Base-by-base conservation (phyloP, 2,797 vertebrate species). In the Chelidonichthys spinosus region DNA sequence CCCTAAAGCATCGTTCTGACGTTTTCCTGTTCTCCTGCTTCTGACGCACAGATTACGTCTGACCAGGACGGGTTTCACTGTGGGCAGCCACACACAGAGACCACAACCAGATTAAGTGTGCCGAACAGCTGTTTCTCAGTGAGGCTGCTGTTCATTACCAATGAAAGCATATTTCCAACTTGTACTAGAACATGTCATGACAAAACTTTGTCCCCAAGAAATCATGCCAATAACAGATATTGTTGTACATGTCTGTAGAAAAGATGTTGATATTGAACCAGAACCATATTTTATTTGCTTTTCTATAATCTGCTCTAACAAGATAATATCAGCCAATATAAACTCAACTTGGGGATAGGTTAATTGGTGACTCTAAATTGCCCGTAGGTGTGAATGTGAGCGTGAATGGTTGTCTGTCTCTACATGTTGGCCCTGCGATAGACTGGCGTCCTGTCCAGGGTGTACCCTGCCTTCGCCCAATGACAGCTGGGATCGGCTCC, bases 21-120 rank as follows among this genome's bases (percentile, higher is more conserved):
- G 13, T 39, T 56, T 42, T n/a, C 25, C 9, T 33, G 36, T 17
- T 17, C 36, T 63, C 2, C 33, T 59, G 33, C 63, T 42, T 56
- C n/a, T 62, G 50, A 50, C 36, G 18, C 63, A 72, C 18, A 49
- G 15, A 36, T 67, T 42, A 50, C 44, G 11, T 52, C 33, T 17
- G 6, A 58, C 15, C 36, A 7, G 32, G 37, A 33, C 3, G 44
- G 44, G 11, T 35, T 32, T 44, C 63, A 6, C 56, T 7, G 7
- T 2, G 6, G 49, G 50, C 25, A 2, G 50, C 60, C 60, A 13
- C 33, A 8, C 39, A 25, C 49, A 9, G 69, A 63, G 40, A 46
- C 13, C 32, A 54, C 39, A 18, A n/a, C 25, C 3, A 36, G 25
- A 55, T 37, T 4, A 52, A 18, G 13, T 18, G 14, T 2, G 43